Conservation (phyloP, 2,113 vertebrate genomes). For the Procavia capensis region DNA sequence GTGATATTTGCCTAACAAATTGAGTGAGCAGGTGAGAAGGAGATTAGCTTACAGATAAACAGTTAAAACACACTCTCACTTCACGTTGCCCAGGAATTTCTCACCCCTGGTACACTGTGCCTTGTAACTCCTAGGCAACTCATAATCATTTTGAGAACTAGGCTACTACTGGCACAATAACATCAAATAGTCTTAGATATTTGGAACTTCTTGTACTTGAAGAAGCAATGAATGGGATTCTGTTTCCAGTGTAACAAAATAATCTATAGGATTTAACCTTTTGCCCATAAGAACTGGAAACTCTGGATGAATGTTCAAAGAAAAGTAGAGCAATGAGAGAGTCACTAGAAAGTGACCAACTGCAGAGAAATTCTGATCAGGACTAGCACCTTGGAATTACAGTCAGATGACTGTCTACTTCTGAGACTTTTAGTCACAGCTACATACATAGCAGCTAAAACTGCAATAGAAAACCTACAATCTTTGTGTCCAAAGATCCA, state of each 20-base stretch:
- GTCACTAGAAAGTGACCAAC: neutral
- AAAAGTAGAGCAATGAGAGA: neutral
- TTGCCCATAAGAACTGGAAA: neutral
- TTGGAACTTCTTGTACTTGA: neutral
- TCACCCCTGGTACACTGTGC: neutral
- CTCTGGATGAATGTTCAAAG: neutral
- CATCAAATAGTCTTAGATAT: neutral
- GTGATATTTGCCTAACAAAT: neutral
- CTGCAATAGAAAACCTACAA: neutral
- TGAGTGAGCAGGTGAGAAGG: neutral
- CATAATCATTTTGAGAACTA: neutral
- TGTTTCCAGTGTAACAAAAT: neutral
- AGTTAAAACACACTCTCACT: neutral
- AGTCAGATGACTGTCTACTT: neutral
- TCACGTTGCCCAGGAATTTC: neutral
- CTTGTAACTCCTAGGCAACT: neutral
- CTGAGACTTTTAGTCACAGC: neutral
- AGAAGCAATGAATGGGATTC: neutral
- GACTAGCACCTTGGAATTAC: neutral
- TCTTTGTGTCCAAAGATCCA: neutral
- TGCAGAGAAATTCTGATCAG: neutral
- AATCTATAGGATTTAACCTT: neutral
- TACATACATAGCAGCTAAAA: neutral
- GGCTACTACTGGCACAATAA: neutral
- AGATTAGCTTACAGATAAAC: neutral